These are phyloP conservation scores for Megaceryle torquata DNA, from an alignment of 2,113 vertebrate species.

Conservation along the genomic window DNA sequence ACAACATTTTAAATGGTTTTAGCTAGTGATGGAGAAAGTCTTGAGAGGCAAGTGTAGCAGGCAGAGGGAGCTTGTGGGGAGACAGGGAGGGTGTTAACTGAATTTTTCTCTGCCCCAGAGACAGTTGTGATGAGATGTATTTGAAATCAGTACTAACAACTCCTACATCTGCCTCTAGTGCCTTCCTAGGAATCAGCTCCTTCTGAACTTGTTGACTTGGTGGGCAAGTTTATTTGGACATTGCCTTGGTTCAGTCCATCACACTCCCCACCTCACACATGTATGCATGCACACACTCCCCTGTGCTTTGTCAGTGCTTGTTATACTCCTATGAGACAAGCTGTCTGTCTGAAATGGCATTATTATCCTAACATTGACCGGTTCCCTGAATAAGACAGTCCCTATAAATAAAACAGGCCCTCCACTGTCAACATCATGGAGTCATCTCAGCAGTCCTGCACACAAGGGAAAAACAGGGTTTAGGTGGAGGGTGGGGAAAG, in stretches of 20 bases:
- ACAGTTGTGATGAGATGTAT: background rate
- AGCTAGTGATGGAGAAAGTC: background rate
- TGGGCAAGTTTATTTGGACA: background rate
- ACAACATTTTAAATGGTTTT: slow-evolving; percentile 37
- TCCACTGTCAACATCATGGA: background rate
- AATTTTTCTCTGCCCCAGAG: background rate
- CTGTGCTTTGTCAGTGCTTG: background rate
- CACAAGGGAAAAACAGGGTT: background rate
- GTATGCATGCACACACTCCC: background rate
- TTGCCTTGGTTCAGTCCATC: background rate
- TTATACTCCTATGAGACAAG: background rate
- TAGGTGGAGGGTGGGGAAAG: background rate
- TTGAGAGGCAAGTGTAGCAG: background rate
- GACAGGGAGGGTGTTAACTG: background rate
- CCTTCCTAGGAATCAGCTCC: background rate
- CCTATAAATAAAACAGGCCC: background rate
- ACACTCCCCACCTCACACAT: background rate
- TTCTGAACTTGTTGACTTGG: background rate
- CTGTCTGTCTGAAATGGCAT: background rate
- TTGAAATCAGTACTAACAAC: background rate
- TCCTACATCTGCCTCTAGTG: background rate
- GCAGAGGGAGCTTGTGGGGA: background rate
- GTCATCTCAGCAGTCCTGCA: background rate
- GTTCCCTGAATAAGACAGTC: background rate
- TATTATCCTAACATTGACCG: background rate